phyloP scores from a whole-genome alignment of 2,888 invertebrate species.

The Thereva nobilitata region DNA sequence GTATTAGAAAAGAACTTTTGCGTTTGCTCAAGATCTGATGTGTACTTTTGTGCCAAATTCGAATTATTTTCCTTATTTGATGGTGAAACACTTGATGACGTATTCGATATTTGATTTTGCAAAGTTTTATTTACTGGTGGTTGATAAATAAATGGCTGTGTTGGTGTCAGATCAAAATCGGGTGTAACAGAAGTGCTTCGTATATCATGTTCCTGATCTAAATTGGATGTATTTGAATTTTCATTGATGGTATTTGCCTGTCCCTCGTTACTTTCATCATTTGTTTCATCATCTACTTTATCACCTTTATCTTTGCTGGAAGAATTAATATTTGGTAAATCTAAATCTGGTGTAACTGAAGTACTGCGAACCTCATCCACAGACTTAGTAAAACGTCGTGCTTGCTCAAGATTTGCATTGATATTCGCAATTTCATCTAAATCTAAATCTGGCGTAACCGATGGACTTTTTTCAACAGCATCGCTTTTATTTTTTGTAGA shows the following conservation, averaged over 20 bases:
- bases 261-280: too few species aligned
- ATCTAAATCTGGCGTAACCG: slow-evolving; percentile 29
- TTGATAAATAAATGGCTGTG: slow-evolving; percentile 9
- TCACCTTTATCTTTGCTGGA: neutral
- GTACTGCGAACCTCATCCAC: neutral
- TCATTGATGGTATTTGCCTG: too few species aligned
- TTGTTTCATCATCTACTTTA: neutral
- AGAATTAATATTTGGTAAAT: too few species aligned
- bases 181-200: too few species aligned
- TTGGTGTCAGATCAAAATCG: neutral
- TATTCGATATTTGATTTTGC: too few species aligned
- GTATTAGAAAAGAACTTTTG: too few species aligned
- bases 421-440: neutral
- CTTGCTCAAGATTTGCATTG: neutral
- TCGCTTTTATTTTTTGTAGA: neutral
- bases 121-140: neutral
- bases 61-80: slow-evolving; percentile 3
- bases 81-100: slow-evolving; percentile 3
- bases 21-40: too few species aligned
- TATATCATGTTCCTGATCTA: too few species aligned
- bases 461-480: neutral
- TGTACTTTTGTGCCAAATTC: too few species aligned
- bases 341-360: neutral
- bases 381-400: neutral
- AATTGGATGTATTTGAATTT: too few species aligned